Evolutionary conservation across 2,888 invertebrate species (phyloP).

Genomic region (Noctua pronuba): DNA sequence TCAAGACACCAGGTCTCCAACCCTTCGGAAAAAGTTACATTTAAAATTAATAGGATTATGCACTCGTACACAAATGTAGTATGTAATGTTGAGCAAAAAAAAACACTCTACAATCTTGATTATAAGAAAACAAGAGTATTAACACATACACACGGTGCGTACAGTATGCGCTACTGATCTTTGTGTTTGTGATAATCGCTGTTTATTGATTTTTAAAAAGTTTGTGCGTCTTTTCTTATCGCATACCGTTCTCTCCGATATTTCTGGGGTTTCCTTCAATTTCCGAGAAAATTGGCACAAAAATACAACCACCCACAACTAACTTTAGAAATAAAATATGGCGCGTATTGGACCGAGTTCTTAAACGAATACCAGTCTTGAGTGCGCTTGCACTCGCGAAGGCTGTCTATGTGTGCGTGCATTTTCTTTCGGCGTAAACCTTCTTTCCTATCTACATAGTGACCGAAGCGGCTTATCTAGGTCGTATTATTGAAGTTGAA

Average conservation of each 20-base stretch:
- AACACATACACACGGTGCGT: neutral
- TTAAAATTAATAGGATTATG: neutral
- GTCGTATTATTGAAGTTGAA: conserved; percentile 72
- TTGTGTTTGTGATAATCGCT: neutral
- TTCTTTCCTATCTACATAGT: conserved; percentile 10
- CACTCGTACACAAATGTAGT: neutral
- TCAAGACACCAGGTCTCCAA: neutral
- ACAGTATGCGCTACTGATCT: neutral
- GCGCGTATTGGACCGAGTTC: neutral
- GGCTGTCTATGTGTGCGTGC: neutral
- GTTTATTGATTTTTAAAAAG: neutral
- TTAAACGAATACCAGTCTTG: neutral
- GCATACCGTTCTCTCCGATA: neutral
- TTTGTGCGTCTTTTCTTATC: neutral
- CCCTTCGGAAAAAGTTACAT: neutral
- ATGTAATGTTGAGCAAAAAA: neutral
- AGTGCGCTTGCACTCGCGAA: neutral
- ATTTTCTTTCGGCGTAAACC: neutral
- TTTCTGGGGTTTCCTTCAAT: neutral
- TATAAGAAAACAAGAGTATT: neutral
- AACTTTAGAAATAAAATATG: neutral
- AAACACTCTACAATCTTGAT: neutral
- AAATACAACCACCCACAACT: neutral
- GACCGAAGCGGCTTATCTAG: conserved; percentile 71
- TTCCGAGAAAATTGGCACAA: neutral